These are phyloP conservation scores for Ifrita kowaldi DNA, from an alignment of 2,113 vertebrate genomes.

Conservation along the genomic window DNA sequence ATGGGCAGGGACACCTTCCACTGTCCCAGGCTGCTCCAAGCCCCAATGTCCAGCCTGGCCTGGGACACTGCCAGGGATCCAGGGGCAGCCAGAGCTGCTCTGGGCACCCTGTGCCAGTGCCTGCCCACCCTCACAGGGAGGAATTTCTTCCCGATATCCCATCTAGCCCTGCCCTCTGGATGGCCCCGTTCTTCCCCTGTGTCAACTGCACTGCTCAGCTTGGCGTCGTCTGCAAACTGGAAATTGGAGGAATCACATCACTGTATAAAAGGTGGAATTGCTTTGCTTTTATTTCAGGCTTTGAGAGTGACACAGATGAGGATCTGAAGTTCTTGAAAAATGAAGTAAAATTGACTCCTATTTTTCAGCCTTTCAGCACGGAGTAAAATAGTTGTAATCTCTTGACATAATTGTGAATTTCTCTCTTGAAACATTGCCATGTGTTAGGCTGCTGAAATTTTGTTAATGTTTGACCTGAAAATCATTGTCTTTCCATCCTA, in stretches of 20 bases:
- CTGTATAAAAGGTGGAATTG: background rate
- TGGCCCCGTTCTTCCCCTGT: background rate
- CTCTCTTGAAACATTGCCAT: background rate
- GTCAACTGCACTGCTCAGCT: background rate
- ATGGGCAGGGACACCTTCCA: background rate
- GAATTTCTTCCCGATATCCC: background rate
- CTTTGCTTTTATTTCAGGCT: background rate
- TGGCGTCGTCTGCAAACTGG: background rate
- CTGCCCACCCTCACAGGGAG: accelerated
- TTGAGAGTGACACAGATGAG: background rate
- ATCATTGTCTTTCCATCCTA: background rate
- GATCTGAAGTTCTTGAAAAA: background rate
- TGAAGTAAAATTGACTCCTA: background rate
- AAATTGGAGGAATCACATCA: background rate
- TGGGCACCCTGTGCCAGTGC: background rate
- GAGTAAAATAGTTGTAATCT: background rate
- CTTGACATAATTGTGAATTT: background rate
- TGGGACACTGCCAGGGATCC: background rate
- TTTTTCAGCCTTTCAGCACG: background rate
- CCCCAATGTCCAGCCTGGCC: accelerated
- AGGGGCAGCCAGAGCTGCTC: background rate
- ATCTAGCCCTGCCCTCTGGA: background rate
- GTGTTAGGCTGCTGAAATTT: background rate
- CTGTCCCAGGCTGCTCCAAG: accelerated
- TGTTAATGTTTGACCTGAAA: background rate